phyloP scores from a whole-genome alignment of 2,888 invertebrate genomes.

The Nezara viridula region DNA sequence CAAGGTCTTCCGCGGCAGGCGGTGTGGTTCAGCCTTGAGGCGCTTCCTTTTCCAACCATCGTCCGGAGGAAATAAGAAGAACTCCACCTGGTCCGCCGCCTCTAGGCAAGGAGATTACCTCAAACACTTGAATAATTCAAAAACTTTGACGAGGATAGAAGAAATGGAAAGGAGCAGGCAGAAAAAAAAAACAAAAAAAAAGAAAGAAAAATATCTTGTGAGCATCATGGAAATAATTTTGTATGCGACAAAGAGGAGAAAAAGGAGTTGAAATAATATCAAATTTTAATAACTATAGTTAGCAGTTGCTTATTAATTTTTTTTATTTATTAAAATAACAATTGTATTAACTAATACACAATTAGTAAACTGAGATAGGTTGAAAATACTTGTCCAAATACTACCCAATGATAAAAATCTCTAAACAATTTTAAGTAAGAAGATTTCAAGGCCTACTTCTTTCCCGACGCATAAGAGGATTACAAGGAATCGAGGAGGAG shows the following conservation, averaged over 20 bases:
- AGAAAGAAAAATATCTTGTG: not conserved
- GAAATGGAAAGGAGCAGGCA: not conserved
- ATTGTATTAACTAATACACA: no score
- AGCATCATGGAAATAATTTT: not conserved
- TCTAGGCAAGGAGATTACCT: not conserved
- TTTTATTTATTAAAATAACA: no score
- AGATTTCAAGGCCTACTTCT: no score
- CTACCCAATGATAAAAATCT: no score
- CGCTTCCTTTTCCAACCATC: constrained; percentile 14
- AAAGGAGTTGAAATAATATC: no score
- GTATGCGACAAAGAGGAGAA: not conserved
- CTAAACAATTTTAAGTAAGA: no score
- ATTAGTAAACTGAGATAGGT: no score
- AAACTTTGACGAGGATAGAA: not conserved
- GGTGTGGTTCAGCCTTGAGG: not conserved
- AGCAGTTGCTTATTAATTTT: no score
- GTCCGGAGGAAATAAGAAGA: not conserved
- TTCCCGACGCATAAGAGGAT: no score
- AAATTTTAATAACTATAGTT: no score
- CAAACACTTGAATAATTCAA: constrained; percentile 42
- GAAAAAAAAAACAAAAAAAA: not conserved
- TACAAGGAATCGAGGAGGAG: no score
- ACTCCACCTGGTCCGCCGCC: not conserved
- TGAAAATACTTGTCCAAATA: no score
- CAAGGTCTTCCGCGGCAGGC: not conserved